Evolutionary conservation across 2,888 invertebrate genomes (phyloP).

Genomic region (Rhamphomyia laevipes): DNA sequence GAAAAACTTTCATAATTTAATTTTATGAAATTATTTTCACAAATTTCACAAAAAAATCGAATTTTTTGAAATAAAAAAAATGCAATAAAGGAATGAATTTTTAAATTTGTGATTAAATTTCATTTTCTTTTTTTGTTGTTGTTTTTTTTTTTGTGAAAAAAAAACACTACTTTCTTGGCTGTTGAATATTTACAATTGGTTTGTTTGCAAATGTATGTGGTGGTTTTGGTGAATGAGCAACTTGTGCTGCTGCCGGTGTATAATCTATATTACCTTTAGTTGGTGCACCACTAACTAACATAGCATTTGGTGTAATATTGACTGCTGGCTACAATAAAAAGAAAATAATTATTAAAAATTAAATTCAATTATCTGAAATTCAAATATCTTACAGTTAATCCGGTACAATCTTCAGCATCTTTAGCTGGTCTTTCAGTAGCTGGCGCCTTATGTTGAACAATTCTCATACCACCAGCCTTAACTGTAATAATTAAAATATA

Average conservation of each 20-base stretch:
- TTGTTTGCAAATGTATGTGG: conserved; percentile 52
- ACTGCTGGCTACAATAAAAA: conserved; percentile 34
- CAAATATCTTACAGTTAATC: conserved; percentile 47
- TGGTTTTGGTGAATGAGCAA: conserved; percentile 70
- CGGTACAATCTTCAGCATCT: conserved; percentile 59
- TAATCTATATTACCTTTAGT: conserved; percentile 79
- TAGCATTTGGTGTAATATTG: conserved; percentile 60
- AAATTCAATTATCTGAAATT: neutral
- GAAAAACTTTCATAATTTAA: too few species aligned
- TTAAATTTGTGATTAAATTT: too few species aligned
- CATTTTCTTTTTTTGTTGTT: too few species aligned
- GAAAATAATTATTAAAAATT: conserved; percentile 1
- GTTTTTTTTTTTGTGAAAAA: neutral
- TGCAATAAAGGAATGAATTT: too few species aligned
- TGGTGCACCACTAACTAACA: conserved; percentile 65
- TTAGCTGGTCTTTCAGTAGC: conserved; percentile 52
- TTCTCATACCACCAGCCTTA: conserved; percentile 87
- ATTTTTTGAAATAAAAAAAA: too few species aligned
- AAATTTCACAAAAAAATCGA: too few species aligned
- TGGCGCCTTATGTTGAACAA: conserved; percentile 72
- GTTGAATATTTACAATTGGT: conserved; percentile 65
- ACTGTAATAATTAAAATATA: conserved; percentile 41
- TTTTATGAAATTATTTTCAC: too few species aligned
- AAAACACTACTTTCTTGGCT: conserved; percentile 73
- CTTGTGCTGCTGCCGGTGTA: conserved; percentile 75